Conservation (phyloP, 2,888 invertebrate species). For the Trachelus stipa region DNA sequence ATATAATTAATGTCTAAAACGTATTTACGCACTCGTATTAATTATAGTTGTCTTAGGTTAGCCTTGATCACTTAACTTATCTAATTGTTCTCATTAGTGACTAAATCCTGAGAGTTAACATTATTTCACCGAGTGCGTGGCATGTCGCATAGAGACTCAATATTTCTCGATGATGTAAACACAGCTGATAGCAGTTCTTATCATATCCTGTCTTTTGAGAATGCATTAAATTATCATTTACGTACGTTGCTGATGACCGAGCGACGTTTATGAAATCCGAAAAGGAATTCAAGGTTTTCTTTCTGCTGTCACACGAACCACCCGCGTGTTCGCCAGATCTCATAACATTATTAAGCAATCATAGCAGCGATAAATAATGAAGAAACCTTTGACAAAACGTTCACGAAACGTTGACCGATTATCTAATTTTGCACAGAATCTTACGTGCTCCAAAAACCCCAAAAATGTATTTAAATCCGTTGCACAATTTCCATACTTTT, state of each 20-base stretch:
- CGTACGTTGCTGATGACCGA: background rate
- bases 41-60: slow-evolving; percentile 1
- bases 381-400: background rate
- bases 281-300: background rate
- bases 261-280: background rate
- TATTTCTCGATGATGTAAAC: background rate
- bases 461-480: background rate
- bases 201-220: background rate
- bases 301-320: background rate
- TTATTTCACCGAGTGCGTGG: background rate
- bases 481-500: background rate
- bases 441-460: background rate
- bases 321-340: background rate
- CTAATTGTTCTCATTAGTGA: background rate
- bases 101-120: background rate
- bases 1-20: background rate
- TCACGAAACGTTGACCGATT: background rate
- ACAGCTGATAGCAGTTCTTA: background rate
- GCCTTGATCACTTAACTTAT: background rate
- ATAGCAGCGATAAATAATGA: background rate
- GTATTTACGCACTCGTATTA: background rate
- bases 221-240: slow-evolving; percentile 4
- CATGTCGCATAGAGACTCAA: background rate
- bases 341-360: background rate
- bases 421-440: background rate